Percentiles rank a stretch among this genome's conserved stretches.
Evolutionary conservation across 35 echinoderm and acorn worm genomes (phyloP).

Genomic region (Eucidaris tribuloides): DNA sequence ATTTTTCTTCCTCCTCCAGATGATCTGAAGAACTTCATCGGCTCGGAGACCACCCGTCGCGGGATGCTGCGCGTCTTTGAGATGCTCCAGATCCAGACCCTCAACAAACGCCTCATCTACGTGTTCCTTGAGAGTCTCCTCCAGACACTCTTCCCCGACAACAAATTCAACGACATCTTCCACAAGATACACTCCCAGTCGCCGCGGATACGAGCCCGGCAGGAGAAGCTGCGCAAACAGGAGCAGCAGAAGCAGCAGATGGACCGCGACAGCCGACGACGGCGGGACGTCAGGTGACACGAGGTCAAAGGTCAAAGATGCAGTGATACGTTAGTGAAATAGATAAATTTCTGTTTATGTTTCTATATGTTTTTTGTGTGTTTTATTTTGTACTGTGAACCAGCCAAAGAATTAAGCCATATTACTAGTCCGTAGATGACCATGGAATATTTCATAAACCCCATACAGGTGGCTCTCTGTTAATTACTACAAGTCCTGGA

Average conservation of each 20-base stretch:
- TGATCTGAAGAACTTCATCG: slow-evolving; percentile 99
- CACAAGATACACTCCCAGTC: slow-evolving; percentile 83
- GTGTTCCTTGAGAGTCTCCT: slow-evolving; percentile 82
- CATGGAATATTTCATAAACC: too few species aligned
- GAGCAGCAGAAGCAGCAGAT: not conserved
- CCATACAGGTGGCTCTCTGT: too few species aligned
- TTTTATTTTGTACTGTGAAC: too few species aligned
- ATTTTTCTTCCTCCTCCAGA: too few species aligned
- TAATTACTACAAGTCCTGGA: too few species aligned
- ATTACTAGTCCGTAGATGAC: too few species aligned
- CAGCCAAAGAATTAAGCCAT: not conserved
- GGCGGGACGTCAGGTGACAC: slow-evolving; percentile 29
- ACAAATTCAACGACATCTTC: slow-evolving; percentile 73
- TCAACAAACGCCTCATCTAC: slow-evolving; percentile 87
- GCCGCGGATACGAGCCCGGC: slow-evolving; percentile 70
- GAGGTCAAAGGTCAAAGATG: not conserved
- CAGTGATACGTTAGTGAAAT: too few species aligned
- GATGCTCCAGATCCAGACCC: slow-evolving; percentile 82
- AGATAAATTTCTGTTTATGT: too few species aligned
- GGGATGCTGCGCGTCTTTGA: slow-evolving; percentile 86
- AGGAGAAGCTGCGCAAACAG: slow-evolving; percentile 34
- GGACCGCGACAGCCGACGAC: not conserved
- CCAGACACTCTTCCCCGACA: slow-evolving; percentile 70
- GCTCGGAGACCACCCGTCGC: slow-evolving; percentile 77
- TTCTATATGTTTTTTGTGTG: too few species aligned